Conservation (phyloP, 2,888 invertebrate species). For the Diarsia brunnea region DNA sequence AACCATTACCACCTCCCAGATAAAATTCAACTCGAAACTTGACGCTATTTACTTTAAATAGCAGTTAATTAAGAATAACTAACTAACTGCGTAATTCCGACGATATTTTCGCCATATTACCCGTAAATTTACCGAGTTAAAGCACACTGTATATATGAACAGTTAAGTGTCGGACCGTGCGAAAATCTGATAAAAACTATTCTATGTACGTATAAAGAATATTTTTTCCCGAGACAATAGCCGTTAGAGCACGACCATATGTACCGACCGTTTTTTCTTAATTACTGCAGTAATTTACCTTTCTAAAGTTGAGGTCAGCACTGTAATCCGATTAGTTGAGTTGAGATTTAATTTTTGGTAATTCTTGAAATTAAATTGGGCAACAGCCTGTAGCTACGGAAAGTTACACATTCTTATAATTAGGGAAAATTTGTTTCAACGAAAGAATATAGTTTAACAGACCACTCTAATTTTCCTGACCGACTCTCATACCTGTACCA, state of each 20-base stretch:
- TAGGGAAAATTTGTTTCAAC: neutral
- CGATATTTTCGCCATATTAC: slow-evolving; percentile 65
- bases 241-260: slow-evolving; percentile 77
- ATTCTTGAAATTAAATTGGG: slow-evolving; percentile 53
- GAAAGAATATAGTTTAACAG: no score
- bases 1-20: slow-evolving; percentile 21
- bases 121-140: slow-evolving; percentile 60
- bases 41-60: slow-evolving; percentile 57
- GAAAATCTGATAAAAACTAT: slow-evolving; percentile 88
- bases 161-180: slow-evolving; percentile 85
- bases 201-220: slow-evolving; percentile 88
- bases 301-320: slow-evolving; percentile 82
- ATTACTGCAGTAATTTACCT: slow-evolving; percentile 81
- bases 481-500: neutral
- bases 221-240: slow-evolving; percentile 86
- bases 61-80: slow-evolving; percentile 61
- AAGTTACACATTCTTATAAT: neutral
- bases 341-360: slow-evolving; percentile 62
- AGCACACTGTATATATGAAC: slow-evolving; percentile 82
- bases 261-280: slow-evolving; percentile 81
- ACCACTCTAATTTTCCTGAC: no score
- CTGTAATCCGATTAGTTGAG: slow-evolving; percentile 75
- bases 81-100: slow-evolving; percentile 55
- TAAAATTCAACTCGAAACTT: slow-evolving; percentile 24
- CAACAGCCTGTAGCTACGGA: slow-evolving; percentile 56